Evolutionary conservation across 2,797 vertebrate genomes (phyloP).

Genomic region (Myripristis murdjan): DNA sequence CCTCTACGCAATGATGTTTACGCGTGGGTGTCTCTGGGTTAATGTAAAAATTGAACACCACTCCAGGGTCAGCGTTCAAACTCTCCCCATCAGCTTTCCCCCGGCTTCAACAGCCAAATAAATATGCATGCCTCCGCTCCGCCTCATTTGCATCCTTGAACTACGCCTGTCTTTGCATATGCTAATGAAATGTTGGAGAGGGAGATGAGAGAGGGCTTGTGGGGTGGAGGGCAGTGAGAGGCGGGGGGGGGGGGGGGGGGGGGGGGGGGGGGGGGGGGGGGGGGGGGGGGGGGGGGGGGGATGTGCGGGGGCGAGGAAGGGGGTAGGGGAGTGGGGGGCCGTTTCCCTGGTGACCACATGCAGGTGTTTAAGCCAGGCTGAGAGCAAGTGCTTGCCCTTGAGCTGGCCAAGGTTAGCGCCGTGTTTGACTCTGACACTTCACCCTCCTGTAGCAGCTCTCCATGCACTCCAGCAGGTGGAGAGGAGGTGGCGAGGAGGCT

Average conservation of each 20-base stretch:
- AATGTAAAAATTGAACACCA: slow-evolving; percentile 61
- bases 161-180: slow-evolving; percentile 64
- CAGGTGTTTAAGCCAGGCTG: slow-evolving; percentile 61
- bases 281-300: no score
- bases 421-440: slow-evolving; percentile 71
- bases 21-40: slow-evolving; percentile 55
- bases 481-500: background rate
- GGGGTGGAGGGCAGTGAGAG: background rate
- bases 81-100: slow-evolving; percentile 21
- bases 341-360: slow-evolving; percentile 37
- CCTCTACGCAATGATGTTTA: slow-evolving; percentile 21
- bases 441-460: slow-evolving; percentile 57
- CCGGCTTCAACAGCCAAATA: slow-evolving; percentile 39
- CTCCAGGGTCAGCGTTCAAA: slow-evolving; percentile 56
- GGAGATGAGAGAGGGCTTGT: background rate
- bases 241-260: background rate
- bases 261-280: slow-evolving; percentile 3
- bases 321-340: no score
- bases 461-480: slow-evolving; percentile 20
- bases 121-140: slow-evolving; percentile 68
- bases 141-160: slow-evolving; percentile 74
- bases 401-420: slow-evolving; percentile 54
- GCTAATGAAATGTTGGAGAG: slow-evolving; percentile 62
- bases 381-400: slow-evolving; percentile 56
- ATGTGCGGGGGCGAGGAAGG: no score